Evolutionary conservation across 2,888 invertebrate genomes (phyloP).

Genomic region (Aporophyla nigra): DNA sequence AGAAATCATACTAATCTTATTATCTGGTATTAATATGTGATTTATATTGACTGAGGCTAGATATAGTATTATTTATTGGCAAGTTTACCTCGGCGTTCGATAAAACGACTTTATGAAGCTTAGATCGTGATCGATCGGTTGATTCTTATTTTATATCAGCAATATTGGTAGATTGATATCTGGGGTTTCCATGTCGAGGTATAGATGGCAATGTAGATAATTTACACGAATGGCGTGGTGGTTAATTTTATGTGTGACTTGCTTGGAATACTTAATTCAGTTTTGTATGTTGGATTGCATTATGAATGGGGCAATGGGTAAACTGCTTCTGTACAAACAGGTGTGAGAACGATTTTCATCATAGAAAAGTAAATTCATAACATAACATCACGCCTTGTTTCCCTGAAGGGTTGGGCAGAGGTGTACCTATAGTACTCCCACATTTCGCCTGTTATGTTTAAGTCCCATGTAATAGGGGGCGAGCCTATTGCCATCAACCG

Average conservation of each 20-base stretch:
- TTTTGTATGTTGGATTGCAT: background rate
- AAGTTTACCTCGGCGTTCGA: constrained; percentile 64
- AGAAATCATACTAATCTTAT: constrained; percentile 77
- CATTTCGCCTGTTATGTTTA: too few species aligned
- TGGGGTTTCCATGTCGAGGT: constrained; percentile 53
- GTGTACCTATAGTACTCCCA: too few species aligned
- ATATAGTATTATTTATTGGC: constrained; percentile 73
- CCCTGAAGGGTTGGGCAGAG: too few species aligned
- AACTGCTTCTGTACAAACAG: background rate
- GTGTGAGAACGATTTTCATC: background rate
- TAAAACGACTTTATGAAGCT: constrained; percentile 69
- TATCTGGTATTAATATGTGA: constrained; percentile 81
- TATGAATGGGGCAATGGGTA: background rate
- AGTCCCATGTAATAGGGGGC: too few species aligned
- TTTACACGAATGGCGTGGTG: constrained; percentile 24
- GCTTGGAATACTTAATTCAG: background rate
- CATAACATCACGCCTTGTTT: too few species aligned
- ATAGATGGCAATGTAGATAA: constrained; percentile 49
- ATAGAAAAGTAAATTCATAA: background rate
- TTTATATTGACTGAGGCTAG: constrained; percentile 77
- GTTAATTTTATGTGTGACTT: constrained; percentile 13
- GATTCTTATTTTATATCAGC: constrained; percentile 61
- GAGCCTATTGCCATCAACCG: too few species aligned
- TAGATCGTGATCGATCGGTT: constrained; percentile 70
- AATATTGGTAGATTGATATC: constrained; percentile 60